A percentile compares a stretch with the other conserved stretches of the same genome.
These are phyloP conservation scores for Drosophila quadrilineata DNA, from an alignment of 1,140 invertebrate genomes.

Conservation along the genomic window DNA sequence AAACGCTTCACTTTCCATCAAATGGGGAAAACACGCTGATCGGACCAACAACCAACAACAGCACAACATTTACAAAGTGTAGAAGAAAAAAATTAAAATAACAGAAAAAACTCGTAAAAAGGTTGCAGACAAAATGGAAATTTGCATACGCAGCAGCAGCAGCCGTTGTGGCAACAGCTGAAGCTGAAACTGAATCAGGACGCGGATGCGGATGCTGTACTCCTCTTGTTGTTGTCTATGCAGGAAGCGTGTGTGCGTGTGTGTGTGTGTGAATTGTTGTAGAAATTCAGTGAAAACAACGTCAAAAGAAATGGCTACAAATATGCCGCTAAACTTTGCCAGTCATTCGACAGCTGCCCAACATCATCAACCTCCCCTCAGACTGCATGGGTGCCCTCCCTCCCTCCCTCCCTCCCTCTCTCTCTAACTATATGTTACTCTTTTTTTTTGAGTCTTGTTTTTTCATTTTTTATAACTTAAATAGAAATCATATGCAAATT, in stretches of 20 bases:
- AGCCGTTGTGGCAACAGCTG: conserved; percentile 6
- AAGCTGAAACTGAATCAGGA: conserved; percentile 61
- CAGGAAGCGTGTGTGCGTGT: conserved; percentile 66
- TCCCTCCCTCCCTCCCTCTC: no score
- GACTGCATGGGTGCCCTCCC: background rate
- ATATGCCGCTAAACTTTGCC: conserved; percentile 52
- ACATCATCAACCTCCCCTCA: conserved; percentile 10
- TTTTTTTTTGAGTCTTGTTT: conserved; percentile 20
- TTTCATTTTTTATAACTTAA: conserved; percentile 47
- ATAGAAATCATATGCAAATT: conserved; percentile 77
- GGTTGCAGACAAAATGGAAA: conserved; percentile 58
- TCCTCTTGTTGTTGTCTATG: conserved; percentile 60
- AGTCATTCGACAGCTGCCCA: conserved; percentile 60
- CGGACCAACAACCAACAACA: background rate
- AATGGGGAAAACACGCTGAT: conserved; percentile 24
- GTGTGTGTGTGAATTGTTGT: conserved; percentile 39
- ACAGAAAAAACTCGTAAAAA: conserved; percentile 44
- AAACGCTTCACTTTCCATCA: conserved; percentile 71
- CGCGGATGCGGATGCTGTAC: conserved; percentile 47
- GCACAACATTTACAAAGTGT: no score
- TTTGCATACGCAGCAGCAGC: conserved; percentile 76
- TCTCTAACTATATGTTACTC: no score
- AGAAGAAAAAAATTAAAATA: conserved; percentile 34
- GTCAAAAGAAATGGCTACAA: conserved; percentile 59
- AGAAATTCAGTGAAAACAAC: conserved; percentile 43